These are phyloP conservation scores for Mantis religiosa DNA, from an alignment of 2,888 invertebrate genomes.

Conservation along the genomic window DNA sequence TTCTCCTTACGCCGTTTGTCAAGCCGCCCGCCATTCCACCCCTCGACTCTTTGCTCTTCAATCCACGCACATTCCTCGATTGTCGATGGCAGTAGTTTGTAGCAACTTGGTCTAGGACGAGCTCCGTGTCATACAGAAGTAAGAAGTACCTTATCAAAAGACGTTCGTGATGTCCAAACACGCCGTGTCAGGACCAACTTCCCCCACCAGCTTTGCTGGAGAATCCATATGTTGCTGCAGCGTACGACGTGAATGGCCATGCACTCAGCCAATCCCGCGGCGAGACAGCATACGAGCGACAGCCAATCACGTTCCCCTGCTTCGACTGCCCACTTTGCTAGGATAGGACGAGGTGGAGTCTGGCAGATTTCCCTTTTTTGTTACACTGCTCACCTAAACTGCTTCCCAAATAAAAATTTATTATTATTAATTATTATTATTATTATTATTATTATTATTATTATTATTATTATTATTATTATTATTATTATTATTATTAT, in stretches of 20 bases:
- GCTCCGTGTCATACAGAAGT: background rate
- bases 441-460: no score
- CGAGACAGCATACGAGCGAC: background rate
- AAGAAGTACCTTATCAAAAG: no score
- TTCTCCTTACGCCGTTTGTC: background rate
- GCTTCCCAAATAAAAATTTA: no score
- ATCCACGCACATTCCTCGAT: background rate
- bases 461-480: no score
- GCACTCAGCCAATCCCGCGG: background rate
- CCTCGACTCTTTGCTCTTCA: background rate
- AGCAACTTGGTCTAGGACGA: background rate
- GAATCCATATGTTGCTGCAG: background rate
- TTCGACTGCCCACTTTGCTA: conserved; percentile 8
- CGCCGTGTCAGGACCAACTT: background rate
- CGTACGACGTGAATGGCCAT: conserved; percentile 1
- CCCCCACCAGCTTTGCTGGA: background rate
- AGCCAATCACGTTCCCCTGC: background rate
- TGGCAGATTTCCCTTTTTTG: no score
- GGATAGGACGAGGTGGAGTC: background rate
- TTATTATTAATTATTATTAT: no score
- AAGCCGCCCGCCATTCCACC: background rate
- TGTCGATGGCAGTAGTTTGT: background rate
- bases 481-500: no score
- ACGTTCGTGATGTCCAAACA: background rate
- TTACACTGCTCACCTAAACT: no score